Conservation (phyloP, 2,113 vertebrate genomes). For the Gymnogyps californianus region DNA sequence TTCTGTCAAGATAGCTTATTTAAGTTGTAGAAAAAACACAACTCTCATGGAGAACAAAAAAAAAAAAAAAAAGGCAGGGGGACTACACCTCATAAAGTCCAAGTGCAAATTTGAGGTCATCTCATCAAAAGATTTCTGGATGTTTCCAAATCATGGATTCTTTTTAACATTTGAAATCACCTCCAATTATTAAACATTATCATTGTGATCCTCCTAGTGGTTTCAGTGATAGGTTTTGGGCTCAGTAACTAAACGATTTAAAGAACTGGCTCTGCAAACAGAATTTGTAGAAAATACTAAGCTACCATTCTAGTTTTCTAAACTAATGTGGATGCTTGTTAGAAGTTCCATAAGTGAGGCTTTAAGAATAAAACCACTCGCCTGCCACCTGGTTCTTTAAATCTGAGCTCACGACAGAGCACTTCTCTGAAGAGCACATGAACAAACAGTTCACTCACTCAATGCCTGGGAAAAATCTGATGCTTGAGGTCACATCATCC, state of each 20-base stretch:
- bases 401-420: background rate
- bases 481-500: background rate
- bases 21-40: background rate
- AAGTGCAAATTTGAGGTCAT: background rate
- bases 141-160: background rate
- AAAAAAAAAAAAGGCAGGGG: rapidly evolving
- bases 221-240: background rate
- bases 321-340: background rate
- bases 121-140: background rate
- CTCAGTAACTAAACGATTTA: background rate
- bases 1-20: background rate
- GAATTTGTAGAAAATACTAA: background rate
- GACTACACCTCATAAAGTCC: background rate
- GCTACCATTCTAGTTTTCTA: background rate
- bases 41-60: background rate
- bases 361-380: background rate
- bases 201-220: background rate
- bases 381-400: background rate
- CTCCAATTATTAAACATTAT: background rate
- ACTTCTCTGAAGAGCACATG: background rate
- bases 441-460: background rate
- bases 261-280: background rate
- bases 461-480: background rate
- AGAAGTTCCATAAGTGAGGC: background rate
- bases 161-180: background rate